Evolutionary conservation across 2,113 vertebrate genomes (phyloP).

Genomic region (Trinectes maculatus): DNA sequence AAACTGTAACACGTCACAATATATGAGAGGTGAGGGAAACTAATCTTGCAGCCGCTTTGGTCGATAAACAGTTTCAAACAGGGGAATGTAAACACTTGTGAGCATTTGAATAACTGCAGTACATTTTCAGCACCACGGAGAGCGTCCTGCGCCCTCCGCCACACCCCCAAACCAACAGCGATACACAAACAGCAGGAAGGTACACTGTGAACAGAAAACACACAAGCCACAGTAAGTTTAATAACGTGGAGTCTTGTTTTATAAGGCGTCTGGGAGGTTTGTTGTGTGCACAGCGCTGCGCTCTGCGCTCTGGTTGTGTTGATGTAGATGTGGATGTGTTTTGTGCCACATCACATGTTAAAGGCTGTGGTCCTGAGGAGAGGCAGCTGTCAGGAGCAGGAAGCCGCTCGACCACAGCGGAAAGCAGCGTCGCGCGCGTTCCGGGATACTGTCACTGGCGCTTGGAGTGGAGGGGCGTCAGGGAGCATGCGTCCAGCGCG

Average conservation of each 20-base stretch:
- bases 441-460: constrained; percentile 2
- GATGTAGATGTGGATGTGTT: too few relatives aligned
- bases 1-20: too few relatives aligned
- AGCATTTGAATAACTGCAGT: neutral
- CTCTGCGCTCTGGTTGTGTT: constrained; percentile 44
- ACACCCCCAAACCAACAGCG: neutral
- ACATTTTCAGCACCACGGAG: constrained; percentile 51
- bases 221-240: too few relatives aligned
- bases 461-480: constrained; percentile 4
- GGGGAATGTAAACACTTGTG: too few relatives aligned
- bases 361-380: constrained; percentile 34
- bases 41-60: too few relatives aligned
- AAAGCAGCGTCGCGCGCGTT: neutral
- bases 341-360: constrained; percentile 24
- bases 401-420: constrained; percentile 34
- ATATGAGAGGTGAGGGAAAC: too few relatives aligned
- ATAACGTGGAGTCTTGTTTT: too few relatives aligned
- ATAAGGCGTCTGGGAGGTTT: too few relatives aligned
- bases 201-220: too few relatives aligned
- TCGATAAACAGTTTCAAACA: too few relatives aligned
- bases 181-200: too few relatives aligned
- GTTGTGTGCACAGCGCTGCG: neutral
- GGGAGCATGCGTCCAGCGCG: constrained; percentile 39
- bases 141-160: constrained; percentile 2
- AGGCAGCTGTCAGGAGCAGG: constrained; percentile 41